Percentiles rank a stretch among this genome's conserved stretches.
phyloP scores from a whole-genome alignment of 1,140 invertebrate genomes.

The Hetaerina americana region DNA sequence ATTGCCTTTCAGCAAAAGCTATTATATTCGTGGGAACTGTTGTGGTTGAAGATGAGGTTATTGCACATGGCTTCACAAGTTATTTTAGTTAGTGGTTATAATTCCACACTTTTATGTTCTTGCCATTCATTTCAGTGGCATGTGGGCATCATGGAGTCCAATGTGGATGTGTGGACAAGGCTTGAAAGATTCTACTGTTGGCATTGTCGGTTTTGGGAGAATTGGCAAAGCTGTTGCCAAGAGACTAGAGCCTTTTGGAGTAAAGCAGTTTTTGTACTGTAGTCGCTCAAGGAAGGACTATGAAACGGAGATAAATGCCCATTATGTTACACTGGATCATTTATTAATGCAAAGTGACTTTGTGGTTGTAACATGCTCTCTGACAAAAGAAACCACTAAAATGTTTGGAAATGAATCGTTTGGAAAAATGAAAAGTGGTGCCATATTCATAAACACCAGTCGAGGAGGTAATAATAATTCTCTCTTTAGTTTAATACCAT shows the following conservation, averaged over 20 bases:
- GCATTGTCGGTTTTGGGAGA: slow-evolving; percentile 65
- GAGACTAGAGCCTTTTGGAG: slow-evolving; percentile 52
- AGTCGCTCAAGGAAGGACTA: slow-evolving; percentile 26
- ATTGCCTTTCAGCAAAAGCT: too few species aligned
- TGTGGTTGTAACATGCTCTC: slow-evolving; percentile 51
- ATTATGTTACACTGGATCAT: slow-evolving; percentile 56
- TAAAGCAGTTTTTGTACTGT: slow-evolving; percentile 52
- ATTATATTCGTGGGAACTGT: too few species aligned
- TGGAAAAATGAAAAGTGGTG: slow-evolving; percentile 60
- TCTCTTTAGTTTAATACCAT: not conserved
- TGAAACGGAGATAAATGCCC: slow-evolving; percentile 5
- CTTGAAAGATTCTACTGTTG: slow-evolving; percentile 55
- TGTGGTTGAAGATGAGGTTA: too few species aligned
- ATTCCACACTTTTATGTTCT: too few species aligned
- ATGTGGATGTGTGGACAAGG: slow-evolving; percentile 52
- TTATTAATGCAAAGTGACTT: slow-evolving; percentile 62
- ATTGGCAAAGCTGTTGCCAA: slow-evolving; percentile 59
- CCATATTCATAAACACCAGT: slow-evolving; percentile 67
- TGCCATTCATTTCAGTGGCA: slow-evolving; percentile 32
- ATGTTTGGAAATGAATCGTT: slow-evolving; percentile 59
- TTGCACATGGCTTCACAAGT: too few species aligned
- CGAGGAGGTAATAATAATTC: slow-evolving; percentile 42
- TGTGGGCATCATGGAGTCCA: slow-evolving; percentile 43
- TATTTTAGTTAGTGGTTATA: too few species aligned
- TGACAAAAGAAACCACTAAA: slow-evolving; percentile 53